Evolutionary conservation across 2,797 vertebrate species (phyloP).

Genomic region (Micropoecilia bifurca): DNA sequence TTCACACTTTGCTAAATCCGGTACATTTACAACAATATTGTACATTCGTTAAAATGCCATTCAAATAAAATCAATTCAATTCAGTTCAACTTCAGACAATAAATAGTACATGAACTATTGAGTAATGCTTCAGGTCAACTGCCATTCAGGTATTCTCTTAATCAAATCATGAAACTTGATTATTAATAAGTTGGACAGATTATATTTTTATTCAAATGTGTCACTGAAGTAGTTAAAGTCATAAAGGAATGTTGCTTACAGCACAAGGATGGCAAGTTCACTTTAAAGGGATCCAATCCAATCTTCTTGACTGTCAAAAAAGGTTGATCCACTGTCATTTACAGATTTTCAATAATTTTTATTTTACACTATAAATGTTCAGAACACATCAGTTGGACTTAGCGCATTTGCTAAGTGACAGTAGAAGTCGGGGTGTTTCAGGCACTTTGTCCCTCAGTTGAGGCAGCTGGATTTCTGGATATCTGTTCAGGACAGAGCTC

Average conservation of each 20-base stretch:
- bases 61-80: no score
- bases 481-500: slow-evolving; percentile 43
- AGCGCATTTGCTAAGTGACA: background rate
- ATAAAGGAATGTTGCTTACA: background rate
- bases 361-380: background rate
- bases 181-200: background rate
- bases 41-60: no score
- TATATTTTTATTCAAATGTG: background rate
- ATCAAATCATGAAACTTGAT: background rate
- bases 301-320: background rate
- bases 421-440: background rate
- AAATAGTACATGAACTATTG: background rate
- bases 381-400: background rate
- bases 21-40: no score
- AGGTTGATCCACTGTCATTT: background rate
- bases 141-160: background rate
- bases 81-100: background rate
- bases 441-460: background rate
- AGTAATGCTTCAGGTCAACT: background rate
- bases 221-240: background rate
- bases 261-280: background rate
- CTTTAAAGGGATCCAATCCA: background rate
- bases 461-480: background rate
- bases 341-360: no score
- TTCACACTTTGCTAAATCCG: background rate